phyloP scores from a whole-genome alignment of 2,888 invertebrate species.

The Cheilosia scutellata region DNA sequence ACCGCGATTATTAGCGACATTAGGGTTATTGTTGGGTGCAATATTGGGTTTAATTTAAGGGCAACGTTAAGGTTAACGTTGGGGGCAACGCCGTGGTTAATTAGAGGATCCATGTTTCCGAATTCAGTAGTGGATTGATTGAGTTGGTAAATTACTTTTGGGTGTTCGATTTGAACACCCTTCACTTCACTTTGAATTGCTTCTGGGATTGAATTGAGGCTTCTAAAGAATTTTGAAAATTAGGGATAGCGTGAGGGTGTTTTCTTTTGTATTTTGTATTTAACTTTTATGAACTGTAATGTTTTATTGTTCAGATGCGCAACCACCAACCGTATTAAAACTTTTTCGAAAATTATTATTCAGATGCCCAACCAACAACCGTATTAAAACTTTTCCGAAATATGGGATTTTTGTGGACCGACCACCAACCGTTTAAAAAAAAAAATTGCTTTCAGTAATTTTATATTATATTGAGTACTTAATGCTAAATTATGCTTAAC shows the following conservation, averaged over 20 bases:
- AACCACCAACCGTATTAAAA: no score
- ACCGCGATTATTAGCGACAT: neutral
- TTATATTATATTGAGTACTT: no score
- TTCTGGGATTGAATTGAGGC: constrained; percentile 17
- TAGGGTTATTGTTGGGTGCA: constrained; percentile 2
- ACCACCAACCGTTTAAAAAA: no score
- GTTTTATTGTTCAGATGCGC: no score
- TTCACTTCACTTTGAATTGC: neutral
- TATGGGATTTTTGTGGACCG: no score
- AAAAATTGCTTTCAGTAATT: no score
- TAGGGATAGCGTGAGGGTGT: constrained; percentile 8
- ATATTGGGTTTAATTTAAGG: neutral
- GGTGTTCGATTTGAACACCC: constrained; percentile 7
- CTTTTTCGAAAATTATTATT: no score
- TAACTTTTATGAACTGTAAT: no score
- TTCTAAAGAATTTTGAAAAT: constrained; percentile 13
- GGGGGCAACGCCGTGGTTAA: neutral
- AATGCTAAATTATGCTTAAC: no score
- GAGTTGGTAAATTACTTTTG: neutral
- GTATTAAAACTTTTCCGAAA: no score
- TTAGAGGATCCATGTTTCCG: neutral
- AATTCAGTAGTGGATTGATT: constrained; percentile 2
- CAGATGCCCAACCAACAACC: no score
- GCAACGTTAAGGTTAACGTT: neutral
- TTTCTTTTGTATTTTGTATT: no score